Evolutionary conservation across 2,888 invertebrate genomes (phyloP).

Genomic region (Margaritifera margaritifera): DNA sequence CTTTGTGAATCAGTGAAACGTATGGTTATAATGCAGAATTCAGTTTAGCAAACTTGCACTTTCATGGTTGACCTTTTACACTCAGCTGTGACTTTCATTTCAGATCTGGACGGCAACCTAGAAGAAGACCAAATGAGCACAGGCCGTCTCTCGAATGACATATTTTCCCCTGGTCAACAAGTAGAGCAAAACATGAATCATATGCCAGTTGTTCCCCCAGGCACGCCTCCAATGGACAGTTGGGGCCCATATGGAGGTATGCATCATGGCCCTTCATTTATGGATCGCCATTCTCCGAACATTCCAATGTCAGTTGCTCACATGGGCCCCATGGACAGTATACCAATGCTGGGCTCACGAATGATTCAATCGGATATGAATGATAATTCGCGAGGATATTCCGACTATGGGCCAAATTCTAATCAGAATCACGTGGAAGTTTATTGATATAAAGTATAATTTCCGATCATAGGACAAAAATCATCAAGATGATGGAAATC

Average conservation of each 20-base stretch:
- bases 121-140: conserved; percentile 52
- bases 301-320: conserved; percentile 53
- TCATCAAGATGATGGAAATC: too few relatives aligned
- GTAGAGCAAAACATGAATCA: conserved; percentile 66
- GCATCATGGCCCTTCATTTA: conserved; percentile 46
- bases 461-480: too few relatives aligned
- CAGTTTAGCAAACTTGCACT: too few relatives aligned
- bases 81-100: too few relatives aligned
- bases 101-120: conserved; percentile 56
- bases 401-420: conserved; percentile 61
- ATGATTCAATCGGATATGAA: conserved; percentile 58
- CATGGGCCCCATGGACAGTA: conserved; percentile 59
- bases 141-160: conserved; percentile 58
- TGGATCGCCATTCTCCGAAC: conserved; percentile 63
- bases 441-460: conserved; percentile 43
- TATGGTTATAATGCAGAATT: too few relatives aligned
- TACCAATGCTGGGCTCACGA: conserved; percentile 53
- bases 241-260: conserved; percentile 58
- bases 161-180: conserved; percentile 57
- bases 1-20: too few relatives aligned
- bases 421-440: conserved; percentile 69
- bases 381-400: conserved; percentile 56
- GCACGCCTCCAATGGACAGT: conserved; percentile 60
- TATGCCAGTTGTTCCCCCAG: conserved; percentile 65
- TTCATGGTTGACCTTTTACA: too few relatives aligned